These are phyloP conservation scores for Urosaurus nigricauda DNA, from an alignment of 2,797 vertebrate genomes.

Conservation along the genomic window DNA sequence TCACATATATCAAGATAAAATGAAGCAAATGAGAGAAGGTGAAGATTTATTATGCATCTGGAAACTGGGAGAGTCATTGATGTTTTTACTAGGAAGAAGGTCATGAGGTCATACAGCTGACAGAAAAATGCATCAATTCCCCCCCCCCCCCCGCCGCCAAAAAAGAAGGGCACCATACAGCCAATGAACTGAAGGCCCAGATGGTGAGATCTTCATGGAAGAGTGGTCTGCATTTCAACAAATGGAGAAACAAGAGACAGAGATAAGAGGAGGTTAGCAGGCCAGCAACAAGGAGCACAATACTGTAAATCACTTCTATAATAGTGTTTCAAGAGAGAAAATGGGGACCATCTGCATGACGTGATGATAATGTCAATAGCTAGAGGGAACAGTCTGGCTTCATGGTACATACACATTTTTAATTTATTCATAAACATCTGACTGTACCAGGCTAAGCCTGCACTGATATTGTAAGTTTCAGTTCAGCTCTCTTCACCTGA, in stretches of 20 bases:
- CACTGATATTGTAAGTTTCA: background rate
- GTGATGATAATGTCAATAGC: background rate
- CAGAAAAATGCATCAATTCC: constrained; percentile 50
- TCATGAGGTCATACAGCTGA: constrained; percentile 55
- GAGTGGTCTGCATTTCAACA: background rate
- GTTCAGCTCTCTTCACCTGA: background rate
- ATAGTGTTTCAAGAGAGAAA: constrained; percentile 14
- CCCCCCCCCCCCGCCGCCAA: background rate
- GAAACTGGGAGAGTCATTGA: constrained; percentile 58
- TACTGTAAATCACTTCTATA: constrained; percentile 53
- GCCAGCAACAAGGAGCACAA: background rate
- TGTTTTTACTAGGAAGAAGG: constrained; percentile 70
- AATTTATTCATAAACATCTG: background rate
- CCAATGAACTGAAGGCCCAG: constrained; percentile 49
- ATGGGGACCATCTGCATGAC: constrained; percentile 4
- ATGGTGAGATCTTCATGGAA: background rate
- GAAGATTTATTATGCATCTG: constrained; percentile 43
- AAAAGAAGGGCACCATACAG: constrained; percentile 26
- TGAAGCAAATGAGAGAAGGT: constrained; percentile 55
- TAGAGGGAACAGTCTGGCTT: background rate
- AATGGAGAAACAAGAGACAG: background rate
- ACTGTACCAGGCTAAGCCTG: background rate
- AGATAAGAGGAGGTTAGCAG: constrained; percentile 20
- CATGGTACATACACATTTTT: background rate
- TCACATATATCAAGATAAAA: constrained; percentile 33